A percentile compares a stretch with the other conserved stretches of the same genome.
Conservation (phyloP, 2,797 vertebrate species). For the Graptemys geographica region DNA sequence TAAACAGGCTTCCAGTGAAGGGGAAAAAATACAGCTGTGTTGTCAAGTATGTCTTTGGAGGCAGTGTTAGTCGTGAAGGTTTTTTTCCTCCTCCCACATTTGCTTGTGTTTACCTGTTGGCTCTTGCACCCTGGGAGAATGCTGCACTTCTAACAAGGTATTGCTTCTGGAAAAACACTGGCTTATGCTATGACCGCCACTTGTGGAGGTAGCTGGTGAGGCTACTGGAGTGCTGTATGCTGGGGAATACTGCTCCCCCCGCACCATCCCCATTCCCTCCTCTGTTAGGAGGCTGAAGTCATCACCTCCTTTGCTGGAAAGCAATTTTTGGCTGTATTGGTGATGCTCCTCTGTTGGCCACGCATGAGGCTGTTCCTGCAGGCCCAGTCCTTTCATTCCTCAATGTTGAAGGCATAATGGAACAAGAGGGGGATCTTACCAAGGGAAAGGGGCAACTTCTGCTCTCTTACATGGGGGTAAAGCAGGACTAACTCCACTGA, state of each 20-base stretch:
- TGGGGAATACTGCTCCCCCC: neutral
- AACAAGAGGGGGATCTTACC: neutral
- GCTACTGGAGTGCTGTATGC: neutral
- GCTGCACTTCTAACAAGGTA: neutral
- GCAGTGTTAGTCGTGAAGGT: neutral
- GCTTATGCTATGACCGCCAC: neutral
- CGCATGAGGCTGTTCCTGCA: neutral
- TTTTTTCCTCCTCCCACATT: neutral
- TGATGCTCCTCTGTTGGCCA: neutral
- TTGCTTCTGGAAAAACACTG: slow-evolving; percentile 52
- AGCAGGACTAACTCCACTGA: neutral
- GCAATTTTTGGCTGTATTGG: neutral
- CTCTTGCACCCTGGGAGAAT: neutral
- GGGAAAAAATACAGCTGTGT: neutral
- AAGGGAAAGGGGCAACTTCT: neutral
- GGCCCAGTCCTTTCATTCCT: neutral
- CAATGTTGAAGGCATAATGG: neutral
- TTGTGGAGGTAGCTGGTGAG: neutral
- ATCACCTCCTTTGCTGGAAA: neutral
- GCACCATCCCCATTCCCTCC: neutral
- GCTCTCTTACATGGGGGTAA: neutral
- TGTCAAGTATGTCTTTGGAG: slow-evolving; percentile 54
- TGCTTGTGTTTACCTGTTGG: slow-evolving; percentile 54
- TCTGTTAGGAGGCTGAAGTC: neutral
- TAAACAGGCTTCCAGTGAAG: slow-evolving; percentile 49